Evolutionary conservation across 2,888 invertebrate genomes (phyloP).

Genomic region (Norana najaformis): DNA sequence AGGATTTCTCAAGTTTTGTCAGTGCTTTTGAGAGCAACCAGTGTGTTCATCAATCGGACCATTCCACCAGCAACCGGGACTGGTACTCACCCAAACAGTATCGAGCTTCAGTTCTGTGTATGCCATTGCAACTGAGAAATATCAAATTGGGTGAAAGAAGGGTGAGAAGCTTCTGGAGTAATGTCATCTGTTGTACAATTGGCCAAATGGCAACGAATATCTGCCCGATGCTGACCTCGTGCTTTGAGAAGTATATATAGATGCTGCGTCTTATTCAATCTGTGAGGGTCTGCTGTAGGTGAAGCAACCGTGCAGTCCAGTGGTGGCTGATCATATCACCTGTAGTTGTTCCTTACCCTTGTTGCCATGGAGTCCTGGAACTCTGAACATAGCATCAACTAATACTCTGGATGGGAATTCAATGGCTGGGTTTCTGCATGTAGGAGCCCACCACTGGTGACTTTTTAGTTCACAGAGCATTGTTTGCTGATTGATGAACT

Average conservation of each 20-base stretch:
- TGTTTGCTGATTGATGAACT: not conserved
- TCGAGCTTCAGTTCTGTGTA: no score
- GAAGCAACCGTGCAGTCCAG: no score
- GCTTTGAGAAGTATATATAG: not conserved
- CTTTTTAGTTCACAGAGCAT: not conserved
- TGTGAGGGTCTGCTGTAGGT: not conserved
- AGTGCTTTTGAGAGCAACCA: no score
- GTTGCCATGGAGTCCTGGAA: not conserved
- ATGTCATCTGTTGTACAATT: no score
- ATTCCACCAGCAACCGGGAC: no score
- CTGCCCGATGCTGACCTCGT: not conserved
- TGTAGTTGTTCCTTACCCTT: not conserved
- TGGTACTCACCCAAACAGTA: no score
- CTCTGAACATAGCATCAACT: not conserved
- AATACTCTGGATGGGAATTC: no score
- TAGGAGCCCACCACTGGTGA: not conserved
- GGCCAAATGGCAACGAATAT: not conserved
- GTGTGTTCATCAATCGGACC: no score
- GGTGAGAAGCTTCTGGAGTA: no score
- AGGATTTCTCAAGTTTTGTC: no score
- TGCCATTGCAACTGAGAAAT: no score
- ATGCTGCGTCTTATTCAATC: not conserved
- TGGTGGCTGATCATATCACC: not conserved
- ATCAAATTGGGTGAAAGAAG: no score
- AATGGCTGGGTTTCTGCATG: not conserved